Percentiles rank a stretch among this genome's conserved stretches.
These are phyloP conservation scores for Pegoplata infirma DNA, from an alignment of 2,888 invertebrate species.

Conservation along the genomic window DNA sequence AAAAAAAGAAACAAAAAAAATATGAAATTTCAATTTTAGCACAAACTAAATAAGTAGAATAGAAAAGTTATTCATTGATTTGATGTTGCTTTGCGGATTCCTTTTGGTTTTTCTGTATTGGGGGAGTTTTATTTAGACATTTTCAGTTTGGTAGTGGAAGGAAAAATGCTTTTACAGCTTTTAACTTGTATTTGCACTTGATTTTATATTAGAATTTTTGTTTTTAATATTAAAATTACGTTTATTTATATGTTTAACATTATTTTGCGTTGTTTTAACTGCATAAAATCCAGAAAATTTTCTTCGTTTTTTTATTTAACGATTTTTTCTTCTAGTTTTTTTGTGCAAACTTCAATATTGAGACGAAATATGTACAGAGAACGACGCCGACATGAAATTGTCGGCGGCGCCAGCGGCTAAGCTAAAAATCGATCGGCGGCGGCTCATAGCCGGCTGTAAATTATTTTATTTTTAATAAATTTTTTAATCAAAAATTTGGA, in stretches of 20 bases:
- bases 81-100: too few species aligned
- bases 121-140: constrained; percentile 35
- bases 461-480: too few species aligned
- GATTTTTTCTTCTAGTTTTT: constrained; percentile 52
- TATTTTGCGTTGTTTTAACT: constrained; percentile 40
- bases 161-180: constrained; percentile 16
- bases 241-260: constrained; percentile 42
- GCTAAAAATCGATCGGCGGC: too few species aligned
- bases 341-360: constrained; percentile 52
- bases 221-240: constrained; percentile 42
- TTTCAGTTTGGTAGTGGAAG: neutral
- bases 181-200: constrained; percentile 15
- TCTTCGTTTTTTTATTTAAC: constrained; percentile 49
- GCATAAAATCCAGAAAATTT: constrained; percentile 35
- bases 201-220: neutral
- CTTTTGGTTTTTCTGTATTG: constrained; percentile 49
- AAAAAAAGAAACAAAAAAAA: neutral
- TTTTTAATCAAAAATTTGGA: too few species aligned
- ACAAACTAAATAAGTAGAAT: too few species aligned
- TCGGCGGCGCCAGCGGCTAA: too few species aligned
- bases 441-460: too few species aligned
- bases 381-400: too few species aligned
- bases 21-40: too few species aligned
- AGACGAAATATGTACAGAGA: constrained; percentile 37
- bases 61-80: neutral